Evolutionary conservation across 2,888 invertebrate species (phyloP).

Genomic region (Arrhopalites spinosus): DNA sequence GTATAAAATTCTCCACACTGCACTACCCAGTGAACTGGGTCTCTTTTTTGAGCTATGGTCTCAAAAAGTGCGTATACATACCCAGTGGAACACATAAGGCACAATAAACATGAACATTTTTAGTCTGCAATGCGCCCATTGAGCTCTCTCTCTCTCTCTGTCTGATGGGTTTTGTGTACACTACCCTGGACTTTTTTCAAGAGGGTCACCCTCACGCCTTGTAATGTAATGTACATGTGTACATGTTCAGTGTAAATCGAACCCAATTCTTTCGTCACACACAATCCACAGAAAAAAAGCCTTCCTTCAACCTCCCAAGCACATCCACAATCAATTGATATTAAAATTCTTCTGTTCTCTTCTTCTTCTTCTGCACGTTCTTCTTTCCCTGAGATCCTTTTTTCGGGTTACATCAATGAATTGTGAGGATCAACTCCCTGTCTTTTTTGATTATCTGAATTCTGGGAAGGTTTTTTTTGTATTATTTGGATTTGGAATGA

Average conservation of each 20-base stretch:
- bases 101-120: constrained; percentile 17
- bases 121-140: constrained; percentile 30
- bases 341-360: background rate
- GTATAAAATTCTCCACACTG: background rate
- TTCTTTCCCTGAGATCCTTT: background rate
- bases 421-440: constrained; percentile 20
- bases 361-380: background rate
- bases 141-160: background rate
- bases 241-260: too few relatives aligned
- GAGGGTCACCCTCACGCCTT: too few relatives aligned
- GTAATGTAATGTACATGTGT: too few relatives aligned
- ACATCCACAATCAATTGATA: constrained; percentile 3
- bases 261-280: too few relatives aligned
- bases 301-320: background rate
- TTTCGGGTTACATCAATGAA: constrained; percentile 20
- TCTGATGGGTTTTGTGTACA: background rate
- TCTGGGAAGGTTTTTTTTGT: too few relatives aligned
- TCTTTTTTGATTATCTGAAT: background rate
- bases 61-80: too few relatives aligned
- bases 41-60: too few relatives aligned
- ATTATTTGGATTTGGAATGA: background rate
- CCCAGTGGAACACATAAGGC: background rate
- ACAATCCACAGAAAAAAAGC: background rate
- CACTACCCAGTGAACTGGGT: background rate
- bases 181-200: too few relatives aligned